These are phyloP conservation scores for Siniperca chuatsi DNA, from an alignment of 2,113 vertebrate species.

Conservation along the genomic window DNA sequence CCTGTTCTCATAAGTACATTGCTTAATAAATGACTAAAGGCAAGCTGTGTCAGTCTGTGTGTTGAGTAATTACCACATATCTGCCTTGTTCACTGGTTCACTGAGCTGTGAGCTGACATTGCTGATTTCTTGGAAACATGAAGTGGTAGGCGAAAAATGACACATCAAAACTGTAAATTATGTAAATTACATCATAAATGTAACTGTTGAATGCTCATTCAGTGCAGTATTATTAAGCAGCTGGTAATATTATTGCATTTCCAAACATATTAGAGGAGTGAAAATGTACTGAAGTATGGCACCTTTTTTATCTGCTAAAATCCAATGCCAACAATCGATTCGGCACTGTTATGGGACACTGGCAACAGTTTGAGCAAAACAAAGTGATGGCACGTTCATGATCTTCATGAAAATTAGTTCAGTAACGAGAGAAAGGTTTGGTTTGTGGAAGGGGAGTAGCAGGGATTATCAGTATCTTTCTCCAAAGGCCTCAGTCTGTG, in stretches of 20 bases:
- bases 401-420: background rate
- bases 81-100: background rate
- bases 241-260: background rate
- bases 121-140: background rate
- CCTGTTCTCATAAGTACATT: background rate
- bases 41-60: too few species aligned
- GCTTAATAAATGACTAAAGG: background rate
- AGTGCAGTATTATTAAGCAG: background rate
- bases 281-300: background rate
- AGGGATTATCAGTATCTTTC: background rate
- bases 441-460: background rate
- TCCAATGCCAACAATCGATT: background rate
- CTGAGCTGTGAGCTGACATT: background rate
- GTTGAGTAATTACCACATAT: background rate
- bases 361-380: background rate
- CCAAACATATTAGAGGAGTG: background rate
- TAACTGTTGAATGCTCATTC: background rate
- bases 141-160: background rate
- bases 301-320: background rate
- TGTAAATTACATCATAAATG: background rate
- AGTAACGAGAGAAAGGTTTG: background rate
- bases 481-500: too few species aligned
- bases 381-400: background rate
- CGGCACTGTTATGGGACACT: background rate
- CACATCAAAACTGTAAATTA: background rate